Conservation (phyloP, 1,140 invertebrate genomes). For the Anastatus disparis region DNA sequence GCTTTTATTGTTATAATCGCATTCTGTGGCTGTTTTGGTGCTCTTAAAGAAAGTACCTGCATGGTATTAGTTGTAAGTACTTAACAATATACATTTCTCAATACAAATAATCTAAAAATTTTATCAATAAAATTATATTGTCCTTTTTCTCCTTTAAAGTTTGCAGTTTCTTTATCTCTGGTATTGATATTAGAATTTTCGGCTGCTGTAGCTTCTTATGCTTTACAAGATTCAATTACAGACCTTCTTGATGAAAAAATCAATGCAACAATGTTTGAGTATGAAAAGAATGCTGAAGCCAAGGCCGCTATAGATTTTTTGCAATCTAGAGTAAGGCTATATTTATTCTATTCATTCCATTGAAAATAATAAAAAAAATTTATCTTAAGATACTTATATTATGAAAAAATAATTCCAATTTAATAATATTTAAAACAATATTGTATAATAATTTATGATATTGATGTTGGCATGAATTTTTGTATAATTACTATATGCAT, state of each 20-base stretch:
- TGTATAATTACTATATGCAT: too few species aligned
- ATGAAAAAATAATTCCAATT: too few species aligned
- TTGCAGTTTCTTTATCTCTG: constrained; percentile 79
- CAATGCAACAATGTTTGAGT: constrained; percentile 68
- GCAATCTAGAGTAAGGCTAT: constrained; percentile 75
- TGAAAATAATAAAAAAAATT: too few species aligned
- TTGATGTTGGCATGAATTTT: too few species aligned
- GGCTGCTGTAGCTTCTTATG: constrained; percentile 83
- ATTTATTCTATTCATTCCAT: too few species aligned
- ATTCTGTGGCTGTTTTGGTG: constrained; percentile 84
- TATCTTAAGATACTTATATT: too few species aligned
- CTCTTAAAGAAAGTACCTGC: constrained; percentile 83
- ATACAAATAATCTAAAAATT: background rate
- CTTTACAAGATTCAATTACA: constrained; percentile 73
- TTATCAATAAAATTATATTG: background rate
- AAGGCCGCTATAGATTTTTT: constrained; percentile 72
- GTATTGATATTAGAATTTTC: constrained; percentile 85
- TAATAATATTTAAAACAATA: too few species aligned
- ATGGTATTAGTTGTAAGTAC: constrained; percentile 80
- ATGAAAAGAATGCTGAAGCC: constrained; percentile 66
- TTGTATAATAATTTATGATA: too few species aligned
- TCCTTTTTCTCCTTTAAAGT: constrained; percentile 69
- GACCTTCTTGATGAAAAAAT: constrained; percentile 71
- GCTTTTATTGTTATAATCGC: constrained; percentile 81
- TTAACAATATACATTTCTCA: background rate